Base-by-base conservation (phyloP, 2,797 vertebrate genomes). In the Chlorospingus flavigularis region DNA sequence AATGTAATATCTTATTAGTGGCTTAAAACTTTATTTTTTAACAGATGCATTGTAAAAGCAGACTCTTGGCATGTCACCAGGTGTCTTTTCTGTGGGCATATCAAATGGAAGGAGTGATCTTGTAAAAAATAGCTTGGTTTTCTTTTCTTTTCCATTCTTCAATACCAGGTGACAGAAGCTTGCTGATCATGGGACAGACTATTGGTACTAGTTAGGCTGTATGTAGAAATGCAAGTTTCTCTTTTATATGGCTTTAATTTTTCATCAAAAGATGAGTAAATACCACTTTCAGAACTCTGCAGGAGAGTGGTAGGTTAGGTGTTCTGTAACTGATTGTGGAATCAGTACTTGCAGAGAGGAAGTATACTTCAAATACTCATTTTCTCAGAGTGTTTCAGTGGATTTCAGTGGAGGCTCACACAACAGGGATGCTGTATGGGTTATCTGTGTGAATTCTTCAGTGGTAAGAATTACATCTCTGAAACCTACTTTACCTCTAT, bases 401-500 rank as follows among this genome's bases (percentile, higher is more conserved):
- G 78, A 42, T 87, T 79, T 76, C 55, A 37, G 4, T 55, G 79
- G 14, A 67, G 57, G 48, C 67, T 81, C 79, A 71, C 23, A 1
- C 40, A 78, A 25, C 45, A 70, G 88, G 77, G 74, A 53, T 74
- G 80, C 39, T 55, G n/a, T 53, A 20, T 79, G 68, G 45, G 50
- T 80, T 74, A 23, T 74, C 61, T 71, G n/a, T 82, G 66, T 1
- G 7, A 42, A 20, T 76, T 76, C 35, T 76, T 65, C 86, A 68
- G 63, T 77, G 67, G 18, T 67, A 61, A 60, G 57, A 89, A 77
- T 62, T 65, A 13, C 28, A 75, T 83, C 85, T 82, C 86, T 87
- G 86, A 73, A 93, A 43, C 42, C 68, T 89, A 70, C 60, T 94
- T 88, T 93, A 89, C 88, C 90, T 95, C 86, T 92, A 6, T n/a